Conservation (phyloP, 2,888 invertebrate genomes). For the Furcula furcula region DNA sequence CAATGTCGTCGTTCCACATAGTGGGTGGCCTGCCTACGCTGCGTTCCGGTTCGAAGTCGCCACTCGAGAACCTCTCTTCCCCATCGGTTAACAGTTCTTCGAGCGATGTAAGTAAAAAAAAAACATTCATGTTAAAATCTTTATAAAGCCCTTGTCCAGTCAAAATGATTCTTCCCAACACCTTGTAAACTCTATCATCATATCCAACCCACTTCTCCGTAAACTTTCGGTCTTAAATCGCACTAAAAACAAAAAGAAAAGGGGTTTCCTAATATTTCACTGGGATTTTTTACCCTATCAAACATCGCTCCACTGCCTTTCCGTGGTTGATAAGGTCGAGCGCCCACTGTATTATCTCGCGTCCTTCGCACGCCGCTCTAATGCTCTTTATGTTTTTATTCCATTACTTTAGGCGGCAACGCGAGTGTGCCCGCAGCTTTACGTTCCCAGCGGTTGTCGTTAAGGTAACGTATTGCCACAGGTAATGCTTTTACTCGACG, state of each 20-base stretch:
- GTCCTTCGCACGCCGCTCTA: slow-evolving; percentile 43
- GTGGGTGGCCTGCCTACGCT: no score
- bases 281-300: slow-evolving; percentile 35
- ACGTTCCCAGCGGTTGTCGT: slow-evolving; percentile 43
- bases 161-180: slow-evolving; percentile 1
- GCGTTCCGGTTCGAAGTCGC: no score
- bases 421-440: slow-evolving; percentile 41
- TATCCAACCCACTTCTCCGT: not conserved
- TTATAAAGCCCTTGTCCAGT: not conserved
- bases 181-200: slow-evolving; percentile 5
- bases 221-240: not conserved
- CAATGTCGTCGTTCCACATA: no score
- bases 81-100: no score
- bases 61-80: no score
- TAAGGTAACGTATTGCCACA: slow-evolving; percentile 48
- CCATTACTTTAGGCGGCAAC: slow-evolving; percentile 55
- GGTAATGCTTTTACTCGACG: slow-evolving; percentile 37
- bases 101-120: no score
- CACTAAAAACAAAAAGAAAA: slow-evolving; percentile 19
- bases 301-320: slow-evolving; percentile 34
- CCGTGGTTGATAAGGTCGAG: slow-evolving; percentile 33
- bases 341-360: slow-evolving; percentile 40
- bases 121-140: no score
- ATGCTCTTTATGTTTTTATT: slow-evolving; percentile 71
- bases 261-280: slow-evolving; percentile 32